A percentile compares a stretch with the other conserved stretches of the same genome.
Evolutionary conservation across 2,888 invertebrate genomes (phyloP).

Genomic region (Aelia acuminata): DNA sequence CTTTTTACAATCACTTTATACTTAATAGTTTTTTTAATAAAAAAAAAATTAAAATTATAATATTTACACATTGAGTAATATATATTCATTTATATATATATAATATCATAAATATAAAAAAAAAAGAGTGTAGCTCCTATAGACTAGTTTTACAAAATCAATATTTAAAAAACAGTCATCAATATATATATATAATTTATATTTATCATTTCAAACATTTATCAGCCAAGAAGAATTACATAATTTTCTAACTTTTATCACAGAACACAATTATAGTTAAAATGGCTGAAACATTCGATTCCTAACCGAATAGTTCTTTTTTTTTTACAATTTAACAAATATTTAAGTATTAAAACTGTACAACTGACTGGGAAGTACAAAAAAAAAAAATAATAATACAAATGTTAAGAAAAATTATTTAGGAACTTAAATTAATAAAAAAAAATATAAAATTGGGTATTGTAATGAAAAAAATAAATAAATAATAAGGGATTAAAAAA

Average conservation of each 20-base stretch:
- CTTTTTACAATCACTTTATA: conserved; percentile 50
- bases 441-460: neutral
- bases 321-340: conserved; percentile 43
- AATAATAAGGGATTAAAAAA: neutral
- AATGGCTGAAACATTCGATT: conserved; percentile 57
- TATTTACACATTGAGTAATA: conserved; percentile 56
- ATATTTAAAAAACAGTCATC: conserved; percentile 51
- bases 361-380: conserved; percentile 47
- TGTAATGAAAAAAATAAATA: neutral
- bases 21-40: conserved; percentile 11
- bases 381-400: conserved; percentile 28
- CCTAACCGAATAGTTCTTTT: conserved; percentile 39
- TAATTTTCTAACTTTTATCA: conserved; percentile 56
- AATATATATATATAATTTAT: conserved; percentile 31
- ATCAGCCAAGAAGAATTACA: conserved; percentile 51
- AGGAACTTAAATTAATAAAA: conserved; percentile 47
- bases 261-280: conserved; percentile 56
- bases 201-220: conserved; percentile 24
- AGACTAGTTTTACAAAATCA: conserved; percentile 56
- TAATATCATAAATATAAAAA: conserved; percentile 49
- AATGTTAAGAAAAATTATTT: neutral
- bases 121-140: conserved; percentile 55
- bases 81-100: conserved; percentile 38
- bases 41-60: conserved; percentile 53
- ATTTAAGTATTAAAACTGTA: conserved; percentile 32